A percentile compares a stretch with the other conserved stretches of the same genome.
These are phyloP conservation scores for Gryllus longicercus DNA, from an alignment of 2,888 invertebrate species.

Conservation along the genomic window DNA sequence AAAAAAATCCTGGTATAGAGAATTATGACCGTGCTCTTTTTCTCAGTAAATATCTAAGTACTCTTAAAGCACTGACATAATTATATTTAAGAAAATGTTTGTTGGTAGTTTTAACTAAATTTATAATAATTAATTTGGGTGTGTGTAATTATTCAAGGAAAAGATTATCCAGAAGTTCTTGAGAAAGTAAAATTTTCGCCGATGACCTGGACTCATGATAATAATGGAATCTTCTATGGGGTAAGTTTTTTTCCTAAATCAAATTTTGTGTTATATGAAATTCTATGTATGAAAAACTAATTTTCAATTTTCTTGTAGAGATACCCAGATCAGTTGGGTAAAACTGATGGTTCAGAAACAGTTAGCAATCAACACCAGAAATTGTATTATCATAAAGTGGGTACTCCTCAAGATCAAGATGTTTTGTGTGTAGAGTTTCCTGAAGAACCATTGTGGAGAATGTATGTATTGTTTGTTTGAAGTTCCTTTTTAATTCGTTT, in stretches of 20 bases:
- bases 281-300: not conserved
- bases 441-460: slow-evolving; percentile 83
- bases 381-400: slow-evolving; percentile 85
- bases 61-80: too few species aligned
- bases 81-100: too few species aligned
- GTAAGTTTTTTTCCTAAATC: slow-evolving; percentile 50
- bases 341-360: slow-evolving; percentile 90
- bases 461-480: slow-evolving; percentile 57
- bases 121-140: too few species aligned
- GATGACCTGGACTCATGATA: slow-evolving; percentile 92
- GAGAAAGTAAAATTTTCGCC: slow-evolving; percentile 88
- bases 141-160: slow-evolving; percentile 50
- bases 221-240: slow-evolving; percentile 91
- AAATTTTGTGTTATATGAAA: not conserved
- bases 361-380: slow-evolving; percentile 85
- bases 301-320: slow-evolving; percentile 52
- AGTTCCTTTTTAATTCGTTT: not conserved
- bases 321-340: slow-evolving; percentile 76
- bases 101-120: too few species aligned
- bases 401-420: slow-evolving; percentile 82
- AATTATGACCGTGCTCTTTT: too few species aligned
- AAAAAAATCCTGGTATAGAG: too few species aligned
- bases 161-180: slow-evolving; percentile 85
- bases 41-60: too few species aligned
- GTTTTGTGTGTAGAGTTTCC: slow-evolving; percentile 84